phyloP scores from a whole-genome alignment of 1,140 invertebrate species.

The Cydia amplana region DNA sequence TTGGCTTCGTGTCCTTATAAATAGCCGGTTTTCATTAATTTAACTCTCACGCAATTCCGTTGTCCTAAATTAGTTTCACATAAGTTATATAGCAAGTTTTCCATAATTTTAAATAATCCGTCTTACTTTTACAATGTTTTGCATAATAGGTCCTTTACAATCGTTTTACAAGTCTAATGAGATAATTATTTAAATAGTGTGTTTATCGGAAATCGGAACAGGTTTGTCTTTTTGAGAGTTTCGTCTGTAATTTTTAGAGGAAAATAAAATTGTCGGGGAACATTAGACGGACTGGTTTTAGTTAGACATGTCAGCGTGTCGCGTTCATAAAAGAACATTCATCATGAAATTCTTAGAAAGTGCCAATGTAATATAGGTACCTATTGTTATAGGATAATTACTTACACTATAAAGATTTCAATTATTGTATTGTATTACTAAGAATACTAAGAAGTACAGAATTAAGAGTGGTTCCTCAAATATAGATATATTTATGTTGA shows the following conservation, averaged over 20 bases:
- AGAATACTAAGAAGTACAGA: too few species aligned
- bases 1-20: too few species aligned
- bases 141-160: conserved; percentile 25
- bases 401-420: too few species aligned
- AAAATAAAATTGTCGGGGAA: conserved; percentile 6
- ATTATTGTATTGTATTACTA: too few species aligned
- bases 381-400: too few species aligned
- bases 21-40: neutral
- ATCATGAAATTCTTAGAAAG: neutral
- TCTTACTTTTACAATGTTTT: conserved; percentile 21
- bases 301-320: neutral
- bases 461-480: too few species aligned
- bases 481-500: too few species aligned
- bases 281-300: neutral
- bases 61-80: conserved; percentile 32
- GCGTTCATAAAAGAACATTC: neutral
- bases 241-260: neutral
- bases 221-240: neutral
- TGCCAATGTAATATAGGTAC: too few species aligned
- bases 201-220: conserved; percentile 18
- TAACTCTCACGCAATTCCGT: conserved; percentile 6
- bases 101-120: conserved; percentile 28
- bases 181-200: conserved; percentile 22
- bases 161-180: conserved; percentile 23
- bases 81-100: conserved; percentile 17